Conservation (phyloP, 2,888 invertebrate species). For the Spialia ferax region DNA sequence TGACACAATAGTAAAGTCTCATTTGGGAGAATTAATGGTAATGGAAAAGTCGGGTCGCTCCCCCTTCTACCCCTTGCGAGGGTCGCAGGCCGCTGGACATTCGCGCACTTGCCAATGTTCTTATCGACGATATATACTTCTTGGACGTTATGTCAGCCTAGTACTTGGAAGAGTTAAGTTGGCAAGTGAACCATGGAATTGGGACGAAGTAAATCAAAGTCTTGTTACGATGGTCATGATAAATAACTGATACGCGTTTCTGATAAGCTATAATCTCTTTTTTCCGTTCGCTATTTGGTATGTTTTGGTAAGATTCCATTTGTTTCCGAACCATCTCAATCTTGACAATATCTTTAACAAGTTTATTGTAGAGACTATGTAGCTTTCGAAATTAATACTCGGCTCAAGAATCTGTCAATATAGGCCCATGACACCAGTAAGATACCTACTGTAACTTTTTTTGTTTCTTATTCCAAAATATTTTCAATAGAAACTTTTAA, state of each 20-base stretch:
- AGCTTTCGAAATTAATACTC: too few species aligned
- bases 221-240: neutral
- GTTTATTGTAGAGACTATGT: too few species aligned
- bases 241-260: neutral
- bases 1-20: slow-evolving; percentile 62
- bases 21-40: slow-evolving; percentile 67
- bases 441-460: too few species aligned
- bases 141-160: slow-evolving; percentile 27
- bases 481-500: too few species aligned
- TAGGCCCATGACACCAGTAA: too few species aligned
- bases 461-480: too few species aligned
- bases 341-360: too few species aligned
- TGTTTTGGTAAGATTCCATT: too few species aligned
- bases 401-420: too few species aligned
- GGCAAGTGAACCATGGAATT: neutral
- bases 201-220: neutral
- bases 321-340: too few species aligned
- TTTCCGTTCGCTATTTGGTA: neutral
- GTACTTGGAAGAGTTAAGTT: slow-evolving; percentile 17
- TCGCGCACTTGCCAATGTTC: slow-evolving; percentile 33
- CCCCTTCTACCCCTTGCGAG: slow-evolving; percentile 37
- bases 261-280: neutral
- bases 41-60: slow-evolving; percentile 66
- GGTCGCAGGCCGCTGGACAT: slow-evolving; percentile 34
- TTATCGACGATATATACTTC: slow-evolving; percentile 32